Conservation (phyloP, 2,797 vertebrate species). For the Parauchenoglanis punctatus region DNA sequence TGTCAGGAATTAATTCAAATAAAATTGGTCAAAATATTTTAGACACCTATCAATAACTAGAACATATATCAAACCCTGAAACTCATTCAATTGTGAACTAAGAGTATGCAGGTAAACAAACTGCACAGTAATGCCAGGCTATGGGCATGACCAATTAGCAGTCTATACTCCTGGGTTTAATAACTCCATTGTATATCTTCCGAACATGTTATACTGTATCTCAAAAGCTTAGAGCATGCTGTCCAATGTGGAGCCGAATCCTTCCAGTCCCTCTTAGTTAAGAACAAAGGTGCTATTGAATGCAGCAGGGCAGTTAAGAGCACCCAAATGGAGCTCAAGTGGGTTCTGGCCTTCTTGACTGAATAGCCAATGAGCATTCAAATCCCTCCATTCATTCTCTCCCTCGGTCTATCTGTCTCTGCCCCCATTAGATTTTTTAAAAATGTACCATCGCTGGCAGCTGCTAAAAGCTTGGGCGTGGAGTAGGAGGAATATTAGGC, state of each 20-base stretch:
- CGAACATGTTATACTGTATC: slow-evolving; percentile 35
- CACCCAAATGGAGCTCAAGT: slow-evolving; percentile 68
- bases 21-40: neutral
- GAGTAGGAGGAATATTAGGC: slow-evolving; percentile 56
- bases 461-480: slow-evolving; percentile 65
- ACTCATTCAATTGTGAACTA: neutral
- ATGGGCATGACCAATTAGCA: slow-evolving; percentile 38
- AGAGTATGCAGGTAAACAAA: neutral
- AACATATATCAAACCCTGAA: neutral
- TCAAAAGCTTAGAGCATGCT: slow-evolving; percentile 38
- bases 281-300: slow-evolving; percentile 63
- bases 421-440: slow-evolving; percentile 56
- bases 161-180: slow-evolving; percentile 20
- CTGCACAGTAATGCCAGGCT: slow-evolving; percentile 14
- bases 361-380: slow-evolving; percentile 61
- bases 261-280: slow-evolving; percentile 40
- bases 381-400: slow-evolving; percentile 58
- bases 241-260: slow-evolving; percentile 43
- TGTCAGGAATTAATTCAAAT: neutral
- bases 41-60: neutral
- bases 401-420: slow-evolving; percentile 4
- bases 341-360: slow-evolving; percentile 63
- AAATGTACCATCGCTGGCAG: slow-evolving; percentile 59
- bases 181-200: slow-evolving; percentile 29
- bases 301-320: slow-evolving; percentile 59